Base-by-base conservation (phyloP, 2,113 vertebrate species). In the Embiotoca jacksoni region DNA sequence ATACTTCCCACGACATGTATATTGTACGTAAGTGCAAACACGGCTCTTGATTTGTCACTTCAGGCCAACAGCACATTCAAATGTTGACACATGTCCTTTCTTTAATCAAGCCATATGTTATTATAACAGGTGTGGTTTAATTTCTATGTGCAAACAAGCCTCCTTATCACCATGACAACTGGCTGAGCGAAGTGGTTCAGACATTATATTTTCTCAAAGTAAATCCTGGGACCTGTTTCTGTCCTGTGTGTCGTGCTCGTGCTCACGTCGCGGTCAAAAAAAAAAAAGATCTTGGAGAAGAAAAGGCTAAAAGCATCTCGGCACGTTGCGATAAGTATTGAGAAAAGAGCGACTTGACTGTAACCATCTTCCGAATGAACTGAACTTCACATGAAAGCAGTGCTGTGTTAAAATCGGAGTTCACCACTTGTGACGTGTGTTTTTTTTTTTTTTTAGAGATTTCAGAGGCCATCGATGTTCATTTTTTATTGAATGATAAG, bases 131-230 rank as follows among this genome's bases (percentile, higher is more conserved):
- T 47, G n/a, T 47, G n/a, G 9, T 58, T 64, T 33, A 14, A 60
- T 59, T 67, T 67, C 4, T 46, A 4, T 30, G 15, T 15, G 31
- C 15, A 36, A 62, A 15, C 7, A 68, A 2, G 30, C 13, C 9
- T 35, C 13, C 49, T 5, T 54, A 35, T 62, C 56, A 44, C 36
- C 56, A 49, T 63, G 66, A 71, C 55, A 31, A 64, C 59, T 71
- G 57, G 3, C 52, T 75, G 30, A 55, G 10, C 30, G 54, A 55
- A 32, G 6, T 32, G 3, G 14, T 56, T 52, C 59, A 62, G 32
- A 31, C 15, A 14, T 23, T 23, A 23, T 37, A 11, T 30, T 58
- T 68, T 23, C 30, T 52, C 35, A 32, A 47, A 47, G 47, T 32
- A 47, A 63, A 16, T 15, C 14, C 37, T 6, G 13, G 14, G 37